Evolutionary conservation across 2,113 vertebrate species (phyloP).

Genomic region (Sakesphorus luctuosus): DNA sequence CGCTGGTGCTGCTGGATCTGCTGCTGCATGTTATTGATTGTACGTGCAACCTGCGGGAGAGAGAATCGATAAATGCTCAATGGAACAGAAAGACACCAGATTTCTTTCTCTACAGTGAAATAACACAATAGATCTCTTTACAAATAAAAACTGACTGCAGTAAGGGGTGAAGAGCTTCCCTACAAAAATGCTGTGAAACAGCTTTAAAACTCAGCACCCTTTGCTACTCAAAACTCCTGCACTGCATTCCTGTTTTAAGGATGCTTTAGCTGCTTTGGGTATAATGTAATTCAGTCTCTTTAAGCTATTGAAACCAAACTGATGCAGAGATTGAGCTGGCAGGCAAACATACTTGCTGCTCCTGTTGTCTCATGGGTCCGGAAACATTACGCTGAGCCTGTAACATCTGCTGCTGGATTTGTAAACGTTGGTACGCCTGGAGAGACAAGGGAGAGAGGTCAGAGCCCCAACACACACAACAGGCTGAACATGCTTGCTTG

Average conservation of each 20-base stretch:
- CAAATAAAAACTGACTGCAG: not conserved
- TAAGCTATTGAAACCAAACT: not conserved
- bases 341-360: conserved; percentile 93
- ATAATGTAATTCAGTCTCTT: not conserved
- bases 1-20: conserved; percentile 99
- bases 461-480: not conserved
- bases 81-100: not conserved
- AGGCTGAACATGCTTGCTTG: not conserved
- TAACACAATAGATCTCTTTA: not conserved
- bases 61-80: not conserved
- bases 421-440: conserved; percentile 99
- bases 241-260: not conserved
- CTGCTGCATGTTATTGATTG: conserved; percentile 99
- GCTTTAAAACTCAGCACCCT: not conserved
- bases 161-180: not conserved
- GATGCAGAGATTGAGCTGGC: not conserved
- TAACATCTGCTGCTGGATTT: conserved; percentile 99
- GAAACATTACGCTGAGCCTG: conserved; percentile 99
- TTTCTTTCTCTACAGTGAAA: not conserved
- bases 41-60: conserved; percentile 92
- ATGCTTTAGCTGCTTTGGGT: not conserved
- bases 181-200: not conserved
- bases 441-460: not conserved
- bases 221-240: not conserved
- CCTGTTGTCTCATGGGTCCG: conserved; percentile 98